Conservation (phyloP, 2,797 vertebrate species). For the Anguilla anguilla region DNA sequence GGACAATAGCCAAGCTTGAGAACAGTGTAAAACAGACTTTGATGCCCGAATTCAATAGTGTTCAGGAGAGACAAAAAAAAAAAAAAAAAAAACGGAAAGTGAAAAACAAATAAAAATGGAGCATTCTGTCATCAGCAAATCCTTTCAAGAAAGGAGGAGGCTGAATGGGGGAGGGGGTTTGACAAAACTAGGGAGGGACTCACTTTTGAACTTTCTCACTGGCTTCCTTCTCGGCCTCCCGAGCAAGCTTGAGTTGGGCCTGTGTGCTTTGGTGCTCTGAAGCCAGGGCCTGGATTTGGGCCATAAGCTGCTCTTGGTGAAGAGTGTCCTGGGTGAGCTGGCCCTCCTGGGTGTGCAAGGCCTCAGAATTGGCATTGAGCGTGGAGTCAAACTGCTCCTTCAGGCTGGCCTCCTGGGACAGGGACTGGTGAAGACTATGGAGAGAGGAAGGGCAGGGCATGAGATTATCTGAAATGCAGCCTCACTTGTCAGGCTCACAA, state of each 20-base stretch:
- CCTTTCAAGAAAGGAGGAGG: constrained; percentile 16
- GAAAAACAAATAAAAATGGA: constrained; percentile 14
- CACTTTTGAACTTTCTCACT: constrained; percentile 83
- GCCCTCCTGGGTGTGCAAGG: constrained; percentile 55
- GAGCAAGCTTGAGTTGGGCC: constrained; percentile 74
- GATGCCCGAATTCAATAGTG: constrained; percentile 15
- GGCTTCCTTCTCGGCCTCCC: constrained; percentile 75
- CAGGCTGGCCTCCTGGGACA: constrained; percentile 68
- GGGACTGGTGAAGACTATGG: constrained; percentile 70
- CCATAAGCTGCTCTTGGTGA: constrained; percentile 69
- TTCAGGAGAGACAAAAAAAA: neutral
- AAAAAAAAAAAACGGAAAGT: neutral
- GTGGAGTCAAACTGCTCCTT: constrained; percentile 64
- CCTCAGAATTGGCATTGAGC: constrained; percentile 59
- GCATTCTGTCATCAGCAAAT: constrained; percentile 22
- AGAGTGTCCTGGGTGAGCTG: constrained; percentile 50
- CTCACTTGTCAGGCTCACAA: neutral
- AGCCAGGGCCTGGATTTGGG: constrained; percentile 76
- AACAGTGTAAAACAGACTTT: constrained; percentile 27
- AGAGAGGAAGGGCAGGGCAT: constrained; percentile 38
- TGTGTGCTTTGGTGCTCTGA: constrained; percentile 72
- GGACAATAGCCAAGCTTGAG: constrained; percentile 16
- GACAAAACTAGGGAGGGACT: constrained; percentile 52
- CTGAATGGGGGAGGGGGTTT: neutral
- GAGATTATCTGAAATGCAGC: neutral